phyloP scores from a whole-genome alignment of 2,888 invertebrate genomes.

The Smittia sp. region DNA sequence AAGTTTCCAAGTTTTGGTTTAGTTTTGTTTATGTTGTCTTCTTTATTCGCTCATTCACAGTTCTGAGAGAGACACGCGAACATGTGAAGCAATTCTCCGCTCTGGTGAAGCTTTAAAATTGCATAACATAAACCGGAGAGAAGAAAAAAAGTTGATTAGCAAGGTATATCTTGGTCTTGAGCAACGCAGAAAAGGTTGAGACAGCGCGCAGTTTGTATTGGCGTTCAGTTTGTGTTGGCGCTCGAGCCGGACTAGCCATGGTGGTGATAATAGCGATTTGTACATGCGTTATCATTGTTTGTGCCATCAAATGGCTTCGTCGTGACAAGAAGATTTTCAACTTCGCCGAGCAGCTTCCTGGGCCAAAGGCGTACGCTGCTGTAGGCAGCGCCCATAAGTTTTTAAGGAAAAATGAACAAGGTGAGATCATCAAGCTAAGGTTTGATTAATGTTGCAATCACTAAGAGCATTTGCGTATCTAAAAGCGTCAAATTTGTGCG shows the following conservation, averaged over 20 bases:
- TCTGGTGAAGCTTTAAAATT: too few relatives aligned
- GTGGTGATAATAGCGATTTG: background rate
- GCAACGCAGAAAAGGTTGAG: background rate
- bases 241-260: background rate
- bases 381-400: conserved; percentile 32
- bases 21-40: too few relatives aligned
- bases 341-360: conserved; percentile 34
- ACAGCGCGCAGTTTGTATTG: background rate
- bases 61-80: too few relatives aligned
- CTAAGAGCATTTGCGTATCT: too few relatives aligned
- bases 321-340: conserved; percentile 19
- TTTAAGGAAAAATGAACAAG: conserved; percentile 23
- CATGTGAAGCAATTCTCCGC: too few relatives aligned
- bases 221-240: background rate
- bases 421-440: background rate
- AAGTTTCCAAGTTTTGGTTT: too few relatives aligned
- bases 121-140: too few relatives aligned
- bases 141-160: background rate
- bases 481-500: too few relatives aligned
- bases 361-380: conserved; percentile 28
- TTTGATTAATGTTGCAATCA: background rate
- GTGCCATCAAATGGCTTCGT: conserved; percentile 7
- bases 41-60: too few relatives aligned
- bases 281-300: conserved; percentile 1
- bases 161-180: background rate